Conservation (phyloP, 2,113 vertebrate species). For the Mormoops blainvillei region DNA sequence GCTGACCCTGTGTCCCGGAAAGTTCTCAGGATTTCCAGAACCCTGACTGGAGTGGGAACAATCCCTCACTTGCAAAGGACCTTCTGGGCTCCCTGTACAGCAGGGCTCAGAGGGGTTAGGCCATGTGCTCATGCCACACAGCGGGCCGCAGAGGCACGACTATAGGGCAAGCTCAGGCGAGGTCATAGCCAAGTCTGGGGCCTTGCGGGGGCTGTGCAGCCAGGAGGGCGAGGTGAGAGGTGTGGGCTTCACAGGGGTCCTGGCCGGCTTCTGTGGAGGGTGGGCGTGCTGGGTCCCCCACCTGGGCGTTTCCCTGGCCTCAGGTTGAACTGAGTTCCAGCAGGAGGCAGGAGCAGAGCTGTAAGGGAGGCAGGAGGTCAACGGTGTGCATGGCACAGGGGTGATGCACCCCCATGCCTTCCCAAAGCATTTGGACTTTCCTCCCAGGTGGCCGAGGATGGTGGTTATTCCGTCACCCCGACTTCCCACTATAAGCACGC, state of each 20-base stretch:
- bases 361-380: not conserved
- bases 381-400: not conserved
- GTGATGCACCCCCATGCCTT: not conserved
- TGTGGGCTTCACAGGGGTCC: not conserved
- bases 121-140: not conserved
- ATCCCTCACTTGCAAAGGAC: not conserved
- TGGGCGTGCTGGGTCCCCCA: not conserved
- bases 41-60: rapidly evolving
- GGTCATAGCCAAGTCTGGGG: not conserved
- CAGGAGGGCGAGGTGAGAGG: not conserved
- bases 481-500: not conserved
- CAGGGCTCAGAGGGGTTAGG: not conserved
- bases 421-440: not conserved
- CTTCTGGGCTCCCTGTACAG: not conserved
- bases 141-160: not conserved
- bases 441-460: not conserved
- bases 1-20: not conserved
- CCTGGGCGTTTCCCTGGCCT: not conserved
- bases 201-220: too few relatives aligned
- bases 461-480: not conserved
- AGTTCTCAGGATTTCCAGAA: not conserved
- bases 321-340: not conserved
- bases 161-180: rapidly evolving
- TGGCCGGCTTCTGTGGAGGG: not conserved
- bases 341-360: not conserved